phyloP scores from a whole-genome alignment of 1,140 invertebrate genomes.

The Brachionus paranguensis region DNA sequence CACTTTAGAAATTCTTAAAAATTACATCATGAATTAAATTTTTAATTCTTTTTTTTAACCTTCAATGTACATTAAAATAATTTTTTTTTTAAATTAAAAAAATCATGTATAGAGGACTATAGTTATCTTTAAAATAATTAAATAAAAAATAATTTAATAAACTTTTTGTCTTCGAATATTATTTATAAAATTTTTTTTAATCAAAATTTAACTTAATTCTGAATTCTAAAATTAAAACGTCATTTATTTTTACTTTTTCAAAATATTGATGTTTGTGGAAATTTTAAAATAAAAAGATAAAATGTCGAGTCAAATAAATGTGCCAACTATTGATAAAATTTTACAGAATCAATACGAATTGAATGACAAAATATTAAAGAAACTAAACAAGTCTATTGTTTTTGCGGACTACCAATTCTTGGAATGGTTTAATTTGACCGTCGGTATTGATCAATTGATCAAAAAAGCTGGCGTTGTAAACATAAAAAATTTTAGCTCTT shows the following conservation, averaged over 20 bases:
- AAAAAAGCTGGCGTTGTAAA: conserved; percentile 22
- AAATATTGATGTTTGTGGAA: neutral
- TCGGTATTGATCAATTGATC: conserved; percentile 8
- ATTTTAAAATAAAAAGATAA: conserved; percentile 6
- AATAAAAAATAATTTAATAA: neutral
- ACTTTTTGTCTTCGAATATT: too few relatives aligned
- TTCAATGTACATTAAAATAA: too few relatives aligned
- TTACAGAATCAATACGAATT: neutral
- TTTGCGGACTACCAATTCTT: conserved; percentile 29
- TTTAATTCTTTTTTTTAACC: neutral
- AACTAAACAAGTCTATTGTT: conserved; percentile 28
- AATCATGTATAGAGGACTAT: too few relatives aligned
- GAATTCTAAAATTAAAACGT: neutral
- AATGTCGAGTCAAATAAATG: conserved; percentile 1
- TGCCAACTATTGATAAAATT: neutral
- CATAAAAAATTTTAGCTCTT: conserved; percentile 36
- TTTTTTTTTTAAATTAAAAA: too few relatives aligned
- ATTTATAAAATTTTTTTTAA: too few relatives aligned
- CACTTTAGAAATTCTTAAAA: neutral
- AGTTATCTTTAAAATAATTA: neutral
- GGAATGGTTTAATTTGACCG: conserved; percentile 28
- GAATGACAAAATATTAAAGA: neutral
- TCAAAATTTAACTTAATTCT: neutral
- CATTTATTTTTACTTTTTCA: neutral
- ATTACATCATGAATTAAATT: neutral